phyloP scores from a whole-genome alignment of 64 coral and sea anemone species.

The Pocillopora damicornis region DNA sequence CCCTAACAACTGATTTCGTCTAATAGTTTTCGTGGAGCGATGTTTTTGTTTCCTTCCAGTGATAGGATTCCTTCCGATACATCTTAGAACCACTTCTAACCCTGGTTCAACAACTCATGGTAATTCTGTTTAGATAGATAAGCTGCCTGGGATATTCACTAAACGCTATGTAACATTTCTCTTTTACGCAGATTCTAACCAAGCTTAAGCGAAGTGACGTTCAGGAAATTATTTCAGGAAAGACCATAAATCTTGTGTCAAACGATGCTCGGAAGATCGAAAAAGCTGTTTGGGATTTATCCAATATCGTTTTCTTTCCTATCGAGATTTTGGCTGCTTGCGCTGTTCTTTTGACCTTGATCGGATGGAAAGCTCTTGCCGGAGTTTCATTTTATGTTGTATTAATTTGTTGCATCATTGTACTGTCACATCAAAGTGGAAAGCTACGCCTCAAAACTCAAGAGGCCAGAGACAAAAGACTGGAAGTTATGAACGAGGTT shows the following conservation, averaged over 20 bases:
- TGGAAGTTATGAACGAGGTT: conserved; percentile 33
- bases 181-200: background rate
- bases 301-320: background rate
- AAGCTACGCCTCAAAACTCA: background rate
- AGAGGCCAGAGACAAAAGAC: conserved; percentile 19
- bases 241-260: conserved; percentile 38
- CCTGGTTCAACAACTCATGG: too few species aligned
- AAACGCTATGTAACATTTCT: too few species aligned
- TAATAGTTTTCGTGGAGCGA: too few species aligned
- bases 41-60: too few species aligned
- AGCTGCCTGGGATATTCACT: too few species aligned
- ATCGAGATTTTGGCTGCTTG: background rate
- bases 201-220: conserved; percentile 1
- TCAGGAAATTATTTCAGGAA: conserved; percentile 19
- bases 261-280: conserved; percentile 24
- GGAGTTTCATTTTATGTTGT: background rate
- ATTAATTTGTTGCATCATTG: background rate
- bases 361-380: conserved; percentile 40
- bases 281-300: background rate
- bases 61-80: too few species aligned
- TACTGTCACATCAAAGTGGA: conserved; percentile 4
- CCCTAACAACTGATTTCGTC: too few species aligned
- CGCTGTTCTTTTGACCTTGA: background rate
- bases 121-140: too few species aligned
- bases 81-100: too few species aligned